Conservation (phyloP, 1,140 invertebrate genomes). For the Hestina assimilis region DNA sequence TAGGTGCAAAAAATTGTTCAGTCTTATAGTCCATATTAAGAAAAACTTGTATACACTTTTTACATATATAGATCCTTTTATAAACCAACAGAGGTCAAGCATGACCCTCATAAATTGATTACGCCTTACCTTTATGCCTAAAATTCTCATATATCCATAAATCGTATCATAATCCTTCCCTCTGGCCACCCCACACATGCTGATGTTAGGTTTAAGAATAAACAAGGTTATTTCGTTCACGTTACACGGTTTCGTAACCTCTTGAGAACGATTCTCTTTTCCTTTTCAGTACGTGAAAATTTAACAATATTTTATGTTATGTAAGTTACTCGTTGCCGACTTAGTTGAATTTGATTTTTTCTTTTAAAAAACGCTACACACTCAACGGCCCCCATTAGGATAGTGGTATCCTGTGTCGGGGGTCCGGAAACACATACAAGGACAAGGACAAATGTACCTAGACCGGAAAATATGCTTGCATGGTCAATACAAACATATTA, state of each 20-base stretch:
- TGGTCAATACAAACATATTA: too few relatives aligned
- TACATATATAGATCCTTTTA: neutral
- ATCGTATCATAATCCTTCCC: slow-evolving; percentile 6
- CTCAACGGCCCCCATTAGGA: too few relatives aligned
- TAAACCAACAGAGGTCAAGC: neutral
- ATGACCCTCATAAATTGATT: slow-evolving; percentile 9
- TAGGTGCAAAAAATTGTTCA: too few relatives aligned
- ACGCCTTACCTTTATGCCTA: neutral
- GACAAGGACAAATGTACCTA: too few relatives aligned
- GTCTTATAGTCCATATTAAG: too few relatives aligned
- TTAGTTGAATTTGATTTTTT: neutral
- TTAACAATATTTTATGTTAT: neutral
- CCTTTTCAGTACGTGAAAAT: neutral
- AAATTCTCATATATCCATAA: slow-evolving; percentile 10
- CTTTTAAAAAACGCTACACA: too few relatives aligned
- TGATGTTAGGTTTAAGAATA: neutral
- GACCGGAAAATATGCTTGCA: too few relatives aligned
- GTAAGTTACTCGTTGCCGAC: neutral
- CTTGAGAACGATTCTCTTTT: neutral
- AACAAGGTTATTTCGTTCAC: neutral
- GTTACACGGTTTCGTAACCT: neutral
- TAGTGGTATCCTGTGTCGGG: too few relatives aligned
- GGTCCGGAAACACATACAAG: too few relatives aligned
- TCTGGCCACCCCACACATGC: neutral
- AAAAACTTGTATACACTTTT: neutral